phyloP scores from a whole-genome alignment of 1,140 invertebrate genomes.

The Dysdera silvatica region DNA sequence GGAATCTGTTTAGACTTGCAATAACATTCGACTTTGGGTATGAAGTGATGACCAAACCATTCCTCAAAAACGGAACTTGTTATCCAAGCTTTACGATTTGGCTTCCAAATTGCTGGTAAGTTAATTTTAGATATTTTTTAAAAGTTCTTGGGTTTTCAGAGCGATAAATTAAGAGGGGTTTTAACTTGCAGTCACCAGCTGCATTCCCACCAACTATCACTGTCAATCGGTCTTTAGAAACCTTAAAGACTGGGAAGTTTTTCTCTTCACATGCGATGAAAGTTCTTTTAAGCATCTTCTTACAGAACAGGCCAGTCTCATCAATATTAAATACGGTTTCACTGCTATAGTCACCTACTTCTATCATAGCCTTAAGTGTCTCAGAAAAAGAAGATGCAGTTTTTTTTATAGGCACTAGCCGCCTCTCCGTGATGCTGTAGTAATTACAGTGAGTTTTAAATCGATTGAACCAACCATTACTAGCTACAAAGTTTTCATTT shows the following conservation, averaged over 20 bases:
- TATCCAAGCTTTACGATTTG: slow-evolving; percentile 18
- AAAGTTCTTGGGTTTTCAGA: neutral
- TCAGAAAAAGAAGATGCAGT: too few species aligned
- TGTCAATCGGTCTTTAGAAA: slow-evolving; percentile 33
- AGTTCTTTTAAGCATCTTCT: slow-evolving; percentile 30
- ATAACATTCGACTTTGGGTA: too few species aligned
- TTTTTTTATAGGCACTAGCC: too few species aligned
- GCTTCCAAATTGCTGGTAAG: too few species aligned
- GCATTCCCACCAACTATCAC: slow-evolving; percentile 30
- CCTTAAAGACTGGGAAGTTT: slow-evolving; percentile 26
- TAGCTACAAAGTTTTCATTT: too few species aligned
- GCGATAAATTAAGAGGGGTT: too few species aligned
- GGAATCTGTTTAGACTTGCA: too few species aligned
- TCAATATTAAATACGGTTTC: slow-evolving; percentile 33
- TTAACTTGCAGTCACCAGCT: slow-evolving; percentile 17
- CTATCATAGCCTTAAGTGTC: too few species aligned
- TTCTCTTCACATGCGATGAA: slow-evolving; percentile 29
- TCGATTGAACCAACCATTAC: too few species aligned
- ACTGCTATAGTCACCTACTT: slow-evolving; percentile 17
- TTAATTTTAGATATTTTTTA: slow-evolving; percentile 8
- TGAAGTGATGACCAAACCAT: slow-evolving; percentile 23
- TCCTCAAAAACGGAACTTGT: slow-evolving; percentile 21
- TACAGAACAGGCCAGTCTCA: slow-evolving; percentile 35
- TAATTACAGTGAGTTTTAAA: too few species aligned
- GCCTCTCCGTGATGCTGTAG: too few species aligned